Conservation (phyloP, 1,140 invertebrate species). For the Drosophila dunni region DNA sequence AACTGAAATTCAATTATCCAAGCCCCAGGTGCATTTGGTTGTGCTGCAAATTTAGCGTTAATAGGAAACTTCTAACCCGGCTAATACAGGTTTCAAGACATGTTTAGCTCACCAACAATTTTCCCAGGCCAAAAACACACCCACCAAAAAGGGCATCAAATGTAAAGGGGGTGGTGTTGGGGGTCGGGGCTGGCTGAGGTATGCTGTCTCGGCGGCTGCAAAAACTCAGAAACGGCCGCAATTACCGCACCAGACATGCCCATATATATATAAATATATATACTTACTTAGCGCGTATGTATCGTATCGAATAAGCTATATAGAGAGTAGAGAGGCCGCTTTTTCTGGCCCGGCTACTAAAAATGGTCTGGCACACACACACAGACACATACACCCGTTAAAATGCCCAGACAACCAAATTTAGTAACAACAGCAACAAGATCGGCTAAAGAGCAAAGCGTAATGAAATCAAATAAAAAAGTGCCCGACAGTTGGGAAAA, state of each 20-base stretch:
- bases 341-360: constrained; percentile 65
- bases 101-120: constrained; percentile 12
- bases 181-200: background rate
- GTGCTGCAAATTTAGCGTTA: background rate
- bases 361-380: constrained; percentile 70
- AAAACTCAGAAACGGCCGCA: constrained; percentile 36
- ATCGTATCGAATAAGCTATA: constrained; percentile 42
- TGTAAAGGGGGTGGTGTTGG: background rate
- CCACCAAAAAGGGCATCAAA: constrained; percentile 45
- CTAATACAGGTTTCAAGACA: constrained; percentile 5
- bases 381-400: constrained; percentile 40
- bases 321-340: constrained; percentile 66
- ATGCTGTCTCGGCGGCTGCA: constrained; percentile 38
- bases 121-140: constrained; percentile 36
- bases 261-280: constrained; percentile 37
- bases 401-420: constrained; percentile 82
- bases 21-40: background rate
- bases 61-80: background rate
- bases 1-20: background rate
- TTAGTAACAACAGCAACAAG: constrained; percentile 64
- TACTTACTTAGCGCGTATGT: constrained; percentile 22
- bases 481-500: constrained; percentile 35
- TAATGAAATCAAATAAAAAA: constrained; percentile 80
- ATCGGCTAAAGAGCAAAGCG: constrained; percentile 51
- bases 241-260: constrained; percentile 51